Base-by-base conservation (phyloP, 2,888 invertebrate species). In the Callyntrura guangdongensis region DNA sequence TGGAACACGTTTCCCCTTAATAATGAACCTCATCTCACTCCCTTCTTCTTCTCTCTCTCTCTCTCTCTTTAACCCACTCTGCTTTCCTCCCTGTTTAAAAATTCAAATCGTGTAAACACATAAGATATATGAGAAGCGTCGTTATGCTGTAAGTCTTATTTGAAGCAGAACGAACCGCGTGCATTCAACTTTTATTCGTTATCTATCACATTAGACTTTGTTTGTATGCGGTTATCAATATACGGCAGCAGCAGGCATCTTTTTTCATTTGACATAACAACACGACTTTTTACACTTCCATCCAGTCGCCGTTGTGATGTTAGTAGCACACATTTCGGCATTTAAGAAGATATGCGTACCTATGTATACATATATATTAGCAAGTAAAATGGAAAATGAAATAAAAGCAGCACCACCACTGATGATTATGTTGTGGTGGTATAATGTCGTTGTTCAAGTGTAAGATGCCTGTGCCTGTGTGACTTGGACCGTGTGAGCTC, bases 201-300 rank as follows among this genome's bases (percentile, higher is more conserved):
- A 53, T n/a, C 61, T 61, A 17, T 9, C 17, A 5, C 47, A 17
- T 56, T 36, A 53, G 22, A 12, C 72, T 53, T 69, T n/a, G 69
- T 49, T n/a, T 11, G 85, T 11, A 69, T 45, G 22, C 67, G 45
- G 22, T 53, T 77, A 77, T 77, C 77, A 36, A 36, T 36, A 36
- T 36, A 36, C 2, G 36, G 36, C 36, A 36, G 36, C 36, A 36
- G 36, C 36, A 36, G 36, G 36, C 36, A 36, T 36, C 36, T 36
- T 77, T n/a, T 87, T 67, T 87, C 79, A 20, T 49, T 81, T 88
- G 56, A 87, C 53, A 67, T 59, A 74, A 88, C 53, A 77, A 77
- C 88, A 88, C 47, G 82, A 47, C 17, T 82, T 88, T 88, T 88
- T 61, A 88, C 89, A 89, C 88, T 72, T 27, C 53, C 53, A 59